Evolutionary conservation across 1,140 invertebrate genomes (phyloP).

Genomic region (Artemia franciscana): DNA sequence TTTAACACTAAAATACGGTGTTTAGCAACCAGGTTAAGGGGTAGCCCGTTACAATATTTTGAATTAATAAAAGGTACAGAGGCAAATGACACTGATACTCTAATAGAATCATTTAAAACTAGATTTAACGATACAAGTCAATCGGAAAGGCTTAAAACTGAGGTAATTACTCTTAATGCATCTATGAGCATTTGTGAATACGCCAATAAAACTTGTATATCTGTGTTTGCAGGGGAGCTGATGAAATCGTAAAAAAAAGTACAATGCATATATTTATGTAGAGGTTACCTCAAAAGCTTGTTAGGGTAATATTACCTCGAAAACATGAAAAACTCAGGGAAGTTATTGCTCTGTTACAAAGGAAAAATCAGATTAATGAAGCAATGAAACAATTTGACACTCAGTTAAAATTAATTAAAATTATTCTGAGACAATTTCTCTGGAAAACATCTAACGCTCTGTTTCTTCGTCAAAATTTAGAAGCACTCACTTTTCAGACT

Average conservation of each 20-base stretch:
- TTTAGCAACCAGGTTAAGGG: not conserved
- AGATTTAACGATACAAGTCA: not conserved
- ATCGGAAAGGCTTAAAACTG: not conserved
- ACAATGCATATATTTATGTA: not conserved
- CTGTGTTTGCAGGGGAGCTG: not conserved
- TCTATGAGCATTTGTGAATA: not conserved
- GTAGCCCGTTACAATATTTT: not conserved
- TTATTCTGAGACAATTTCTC: too few relatives aligned
- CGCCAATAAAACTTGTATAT: not conserved
- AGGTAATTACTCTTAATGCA: not conserved
- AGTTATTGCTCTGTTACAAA: too few relatives aligned
- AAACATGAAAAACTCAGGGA: too few relatives aligned
- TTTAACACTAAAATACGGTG: not conserved
- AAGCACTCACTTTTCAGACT: too few relatives aligned
- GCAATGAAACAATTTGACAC: too few relatives aligned
- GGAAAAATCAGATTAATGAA: too few relatives aligned
- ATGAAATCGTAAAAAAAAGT: not conserved
- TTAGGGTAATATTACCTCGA: too few relatives aligned
- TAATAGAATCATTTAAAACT: not conserved
- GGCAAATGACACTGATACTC: not conserved
- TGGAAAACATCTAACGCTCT: too few relatives aligned
- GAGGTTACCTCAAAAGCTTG: too few relatives aligned
- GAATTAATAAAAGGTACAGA: not conserved
- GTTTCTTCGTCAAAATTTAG: too few relatives aligned
- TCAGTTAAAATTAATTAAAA: too few relatives aligned